Conservation (phyloP, 1,140 invertebrate genomes). For the Pseudomyrmex flavicornis region DNA sequence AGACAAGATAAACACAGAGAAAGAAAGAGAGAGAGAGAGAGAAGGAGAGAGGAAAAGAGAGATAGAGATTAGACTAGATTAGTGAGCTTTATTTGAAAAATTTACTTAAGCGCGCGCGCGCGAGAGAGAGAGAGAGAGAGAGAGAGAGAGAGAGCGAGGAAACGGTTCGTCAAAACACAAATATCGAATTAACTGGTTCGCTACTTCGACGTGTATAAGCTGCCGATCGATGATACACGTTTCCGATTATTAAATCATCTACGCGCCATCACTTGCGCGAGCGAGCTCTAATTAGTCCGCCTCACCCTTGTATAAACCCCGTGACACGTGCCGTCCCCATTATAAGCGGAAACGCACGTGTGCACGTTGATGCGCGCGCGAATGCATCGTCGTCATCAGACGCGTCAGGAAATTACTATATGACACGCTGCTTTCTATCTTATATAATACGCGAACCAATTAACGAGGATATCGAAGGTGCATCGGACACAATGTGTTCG, state of each 20-base stretch:
- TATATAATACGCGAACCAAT: not conserved
- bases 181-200: conserved; percentile 53
- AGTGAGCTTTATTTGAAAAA: too few relatives aligned
- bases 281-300: conserved; percentile 54
- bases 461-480: conserved; percentile 1
- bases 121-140: too few relatives aligned
- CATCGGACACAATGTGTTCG: not conserved
- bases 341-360: conserved; percentile 35
- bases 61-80: too few relatives aligned
- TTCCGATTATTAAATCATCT: conserved; percentile 59
- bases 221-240: conserved; percentile 20
- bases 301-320: too few relatives aligned
- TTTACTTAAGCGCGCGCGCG: too few relatives aligned
- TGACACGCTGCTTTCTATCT: not conserved
- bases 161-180: not conserved
- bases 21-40: not conserved
- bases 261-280: conserved; percentile 44
- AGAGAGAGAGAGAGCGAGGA: not conserved
- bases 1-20: not conserved
- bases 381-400: conserved; percentile 31
- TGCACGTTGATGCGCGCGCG: not conserved
- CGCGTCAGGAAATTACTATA: conserved; percentile 3
- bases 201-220: conserved; percentile 26
- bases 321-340: conserved; percentile 18
- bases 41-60: too few relatives aligned